These are phyloP conservation scores for Phenacoccus solenopsis DNA, from an alignment of 1,140 invertebrate genomes.

Conservation along the genomic window DNA sequence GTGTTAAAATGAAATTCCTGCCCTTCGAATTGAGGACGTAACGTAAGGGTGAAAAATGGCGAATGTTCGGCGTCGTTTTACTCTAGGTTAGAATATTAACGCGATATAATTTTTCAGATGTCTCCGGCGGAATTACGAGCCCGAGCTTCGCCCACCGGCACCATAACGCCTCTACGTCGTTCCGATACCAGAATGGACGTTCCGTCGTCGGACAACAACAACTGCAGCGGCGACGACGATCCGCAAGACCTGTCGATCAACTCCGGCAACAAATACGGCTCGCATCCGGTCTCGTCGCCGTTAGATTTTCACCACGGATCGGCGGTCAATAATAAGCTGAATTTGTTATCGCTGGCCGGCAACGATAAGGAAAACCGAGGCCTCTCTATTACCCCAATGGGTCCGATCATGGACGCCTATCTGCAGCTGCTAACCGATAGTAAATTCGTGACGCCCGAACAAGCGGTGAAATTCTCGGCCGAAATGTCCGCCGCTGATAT, in stretches of 20 bases:
- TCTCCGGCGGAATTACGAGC: slow-evolving; percentile 67
- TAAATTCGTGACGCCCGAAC: neutral
- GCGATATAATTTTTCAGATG: slow-evolving; percentile 30
- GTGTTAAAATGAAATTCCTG: too few relatives aligned
- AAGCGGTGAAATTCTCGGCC: neutral
- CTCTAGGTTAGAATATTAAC: too few relatives aligned
- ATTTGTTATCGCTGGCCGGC: neutral
- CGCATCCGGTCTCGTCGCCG: neutral
- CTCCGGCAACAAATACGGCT: slow-evolving; percentile 4
- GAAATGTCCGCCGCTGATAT: neutral
- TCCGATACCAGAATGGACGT: slow-evolving; percentile 45
- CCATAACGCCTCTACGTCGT: slow-evolving; percentile 41
- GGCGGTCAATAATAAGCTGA: neutral
- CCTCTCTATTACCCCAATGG: neutral
- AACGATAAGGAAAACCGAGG: neutral
- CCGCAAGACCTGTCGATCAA: slow-evolving; percentile 61
- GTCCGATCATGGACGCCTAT: neutral
- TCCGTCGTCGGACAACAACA: slow-evolving; percentile 46
- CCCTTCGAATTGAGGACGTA: too few relatives aligned
- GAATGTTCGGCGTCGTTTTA: too few relatives aligned
- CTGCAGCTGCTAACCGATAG: neutral
- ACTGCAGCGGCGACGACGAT: slow-evolving; percentile 59
- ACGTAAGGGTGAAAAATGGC: too few relatives aligned
- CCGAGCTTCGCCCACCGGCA: slow-evolving; percentile 64
- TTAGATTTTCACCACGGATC: neutral